These are phyloP conservation scores for Tuta absoluta DNA, from an alignment of 2,888 invertebrate species.

Conservation along the genomic window DNA sequence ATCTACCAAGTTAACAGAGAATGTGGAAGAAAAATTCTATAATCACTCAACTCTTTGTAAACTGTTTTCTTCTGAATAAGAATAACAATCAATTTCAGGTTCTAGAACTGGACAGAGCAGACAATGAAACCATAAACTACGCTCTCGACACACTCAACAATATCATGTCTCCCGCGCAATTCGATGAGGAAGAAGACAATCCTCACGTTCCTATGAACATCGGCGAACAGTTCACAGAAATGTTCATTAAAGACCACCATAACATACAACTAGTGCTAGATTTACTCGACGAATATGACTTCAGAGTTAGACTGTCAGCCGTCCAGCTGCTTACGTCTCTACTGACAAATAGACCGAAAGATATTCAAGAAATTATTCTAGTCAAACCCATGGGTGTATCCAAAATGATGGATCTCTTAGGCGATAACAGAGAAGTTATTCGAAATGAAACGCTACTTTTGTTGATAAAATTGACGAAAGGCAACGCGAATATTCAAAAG, in stretches of 20 bases:
- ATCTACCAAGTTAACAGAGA: too few relatives aligned
- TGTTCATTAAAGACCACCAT: constrained; percentile 95
- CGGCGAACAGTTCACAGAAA: constrained; percentile 97
- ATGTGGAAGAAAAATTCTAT: background rate
- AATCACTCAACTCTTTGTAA: background rate
- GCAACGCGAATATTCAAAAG: constrained; percentile 98
- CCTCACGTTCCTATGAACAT: constrained; percentile 85
- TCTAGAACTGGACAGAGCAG: constrained; percentile 92
- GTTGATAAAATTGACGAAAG: constrained; percentile 93
- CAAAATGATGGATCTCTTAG: constrained; percentile 97
- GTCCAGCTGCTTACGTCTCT: constrained; percentile 94
- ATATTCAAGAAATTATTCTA: constrained; percentile 92
- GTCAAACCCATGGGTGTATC: constrained; percentile 98
- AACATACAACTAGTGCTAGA: constrained; percentile 91
- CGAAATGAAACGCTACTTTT: constrained; percentile 96
- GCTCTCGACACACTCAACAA: constrained; percentile 96
- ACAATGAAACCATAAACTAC: constrained; percentile 95
- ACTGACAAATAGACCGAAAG: constrained; percentile 91
- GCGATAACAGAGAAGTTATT: constrained; percentile 96
- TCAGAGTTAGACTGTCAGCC: constrained; percentile 94
- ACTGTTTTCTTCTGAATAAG: background rate
- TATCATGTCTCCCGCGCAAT: constrained; percentile 89
- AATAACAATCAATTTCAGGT: constrained; percentile 76
- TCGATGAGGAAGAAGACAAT: constrained; percentile 90
- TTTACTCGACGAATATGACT: constrained; percentile 96